phyloP scores from a whole-genome alignment of 2,888 invertebrate species.

The Acanthosoma haemorrhoidale region DNA sequence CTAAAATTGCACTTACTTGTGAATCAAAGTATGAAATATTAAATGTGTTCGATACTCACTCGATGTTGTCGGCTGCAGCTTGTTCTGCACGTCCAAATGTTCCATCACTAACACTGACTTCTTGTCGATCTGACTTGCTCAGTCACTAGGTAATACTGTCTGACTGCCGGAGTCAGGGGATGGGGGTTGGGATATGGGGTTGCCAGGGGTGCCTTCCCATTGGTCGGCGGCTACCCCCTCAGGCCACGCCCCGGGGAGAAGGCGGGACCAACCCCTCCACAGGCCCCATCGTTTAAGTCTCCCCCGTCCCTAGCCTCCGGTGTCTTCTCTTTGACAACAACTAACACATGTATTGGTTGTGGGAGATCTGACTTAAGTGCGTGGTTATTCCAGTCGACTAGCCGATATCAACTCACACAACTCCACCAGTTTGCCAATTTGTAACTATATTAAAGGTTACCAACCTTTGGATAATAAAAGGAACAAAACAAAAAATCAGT shows the following conservation, averaged over 20 bases:
- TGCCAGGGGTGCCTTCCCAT: not conserved
- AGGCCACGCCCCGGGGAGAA: not conserved
- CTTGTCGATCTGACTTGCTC: constrained; percentile 20
- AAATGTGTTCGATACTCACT: too few species aligned
- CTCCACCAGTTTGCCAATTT: too few species aligned
- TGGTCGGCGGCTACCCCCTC: not conserved
- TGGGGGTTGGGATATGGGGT: not conserved
- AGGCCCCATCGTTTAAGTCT: constrained; percentile 15
- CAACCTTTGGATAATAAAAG: too few species aligned
- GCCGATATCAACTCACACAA: too few species aligned
- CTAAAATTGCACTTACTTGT: too few species aligned
- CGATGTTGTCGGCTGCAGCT: constrained; percentile 21
- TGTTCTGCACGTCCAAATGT: not conserved
- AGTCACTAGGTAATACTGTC: constrained; percentile 20
- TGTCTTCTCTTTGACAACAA: not conserved
- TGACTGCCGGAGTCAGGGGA: constrained; percentile 16
- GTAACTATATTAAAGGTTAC: too few species aligned
- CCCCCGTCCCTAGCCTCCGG: not conserved
- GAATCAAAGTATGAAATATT: too few species aligned
- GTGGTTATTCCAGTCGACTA: too few species aligned
- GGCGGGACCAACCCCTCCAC: not conserved
- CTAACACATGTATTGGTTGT: too few species aligned
- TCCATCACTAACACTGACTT: constrained; percentile 27
- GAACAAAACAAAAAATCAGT: too few species aligned
- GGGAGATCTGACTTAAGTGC: too few species aligned